A percentile compares a stretch with the other conserved stretches of the same genome.
phyloP scores from a whole-genome alignment of 2,797 vertebrate genomes.

The Hemibagrus guttatus region DNA sequence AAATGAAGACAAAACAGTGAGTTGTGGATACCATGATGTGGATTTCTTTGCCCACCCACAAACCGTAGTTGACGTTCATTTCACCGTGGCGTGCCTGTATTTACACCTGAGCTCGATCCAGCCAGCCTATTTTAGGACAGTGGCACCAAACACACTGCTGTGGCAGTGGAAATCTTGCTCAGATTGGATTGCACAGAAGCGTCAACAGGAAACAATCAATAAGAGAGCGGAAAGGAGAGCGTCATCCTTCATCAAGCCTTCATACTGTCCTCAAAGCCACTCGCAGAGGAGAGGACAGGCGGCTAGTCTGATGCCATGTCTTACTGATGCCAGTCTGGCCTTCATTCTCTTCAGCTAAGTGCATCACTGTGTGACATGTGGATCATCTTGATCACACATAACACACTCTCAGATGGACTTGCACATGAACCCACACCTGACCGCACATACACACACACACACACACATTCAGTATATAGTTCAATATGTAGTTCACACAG shows the following conservation, averaged over 20 bases:
- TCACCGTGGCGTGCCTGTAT: slow-evolving; percentile 37
- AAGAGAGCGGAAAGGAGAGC: slow-evolving; percentile 56
- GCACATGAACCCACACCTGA: slow-evolving; percentile 42
- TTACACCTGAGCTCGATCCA: slow-evolving; percentile 45
- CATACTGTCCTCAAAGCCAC: slow-evolving; percentile 45
- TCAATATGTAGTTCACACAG: background rate
- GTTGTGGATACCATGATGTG: background rate
- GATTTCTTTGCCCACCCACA: slow-evolving; percentile 38
- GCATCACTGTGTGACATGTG: slow-evolving; percentile 8
- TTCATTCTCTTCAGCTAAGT: slow-evolving; percentile 5
- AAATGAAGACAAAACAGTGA: background rate
- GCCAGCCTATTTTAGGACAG: slow-evolving; percentile 50
- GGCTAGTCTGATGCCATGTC: background rate
- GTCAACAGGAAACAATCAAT: slow-evolving; percentile 60
- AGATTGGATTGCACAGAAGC: slow-evolving; percentile 57
- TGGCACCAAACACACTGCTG: slow-evolving; percentile 51
- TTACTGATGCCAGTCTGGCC: slow-evolving; percentile 36
- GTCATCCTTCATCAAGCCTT: slow-evolving; percentile 54
- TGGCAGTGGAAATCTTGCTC: slow-evolving; percentile 51
- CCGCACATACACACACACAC: too few species aligned
- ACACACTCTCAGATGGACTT: background rate
- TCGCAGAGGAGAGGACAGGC: slow-evolving; percentile 24
- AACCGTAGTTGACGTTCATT: slow-evolving; percentile 46
- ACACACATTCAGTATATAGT: background rate
- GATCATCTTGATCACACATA: background rate